These are phyloP conservation scores for Acanthaster planci DNA, from an alignment of 35 echinoderm and acorn worm species.

Conservation along the genomic window DNA sequence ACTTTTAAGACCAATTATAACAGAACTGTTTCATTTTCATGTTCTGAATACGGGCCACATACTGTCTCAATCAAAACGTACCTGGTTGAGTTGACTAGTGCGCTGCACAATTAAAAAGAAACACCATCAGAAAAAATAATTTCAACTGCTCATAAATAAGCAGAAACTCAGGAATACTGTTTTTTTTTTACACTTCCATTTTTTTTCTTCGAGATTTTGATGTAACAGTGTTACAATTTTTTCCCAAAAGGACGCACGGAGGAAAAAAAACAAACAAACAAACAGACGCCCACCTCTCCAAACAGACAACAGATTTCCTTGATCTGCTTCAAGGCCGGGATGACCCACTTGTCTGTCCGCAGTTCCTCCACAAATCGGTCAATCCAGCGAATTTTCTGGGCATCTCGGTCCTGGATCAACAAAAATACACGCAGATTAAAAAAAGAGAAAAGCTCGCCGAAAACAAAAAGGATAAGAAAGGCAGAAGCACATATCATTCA, in stretches of 20 bases:
- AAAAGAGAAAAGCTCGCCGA: neutral
- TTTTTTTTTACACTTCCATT: too few species aligned
- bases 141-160: neutral
- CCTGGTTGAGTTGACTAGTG: constrained; percentile 23
- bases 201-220: too few species aligned
- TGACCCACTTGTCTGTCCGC: constrained; percentile 94
- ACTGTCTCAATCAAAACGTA: neutral
- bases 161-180: too few species aligned
- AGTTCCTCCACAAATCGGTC: constrained; percentile 98
- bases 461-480: neutral
- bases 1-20: too few species aligned
- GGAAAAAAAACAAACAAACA: neutral
- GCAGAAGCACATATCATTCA: neutral
- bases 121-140: neutral
- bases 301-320: constrained; percentile 96
- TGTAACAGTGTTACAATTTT: too few species aligned
- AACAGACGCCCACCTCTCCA: constrained; percentile 72
- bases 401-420: constrained; percentile 82
- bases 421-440: neutral
- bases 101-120: constrained; percentile 19
- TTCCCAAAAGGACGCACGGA: too few species aligned
- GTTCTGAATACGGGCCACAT: too few species aligned
- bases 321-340: constrained; percentile 91
- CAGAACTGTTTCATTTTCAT: too few species aligned
- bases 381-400: constrained; percentile 97